Conservation (phyloP, 2,113 vertebrate species). For the Eleginops maclovinus region DNA sequence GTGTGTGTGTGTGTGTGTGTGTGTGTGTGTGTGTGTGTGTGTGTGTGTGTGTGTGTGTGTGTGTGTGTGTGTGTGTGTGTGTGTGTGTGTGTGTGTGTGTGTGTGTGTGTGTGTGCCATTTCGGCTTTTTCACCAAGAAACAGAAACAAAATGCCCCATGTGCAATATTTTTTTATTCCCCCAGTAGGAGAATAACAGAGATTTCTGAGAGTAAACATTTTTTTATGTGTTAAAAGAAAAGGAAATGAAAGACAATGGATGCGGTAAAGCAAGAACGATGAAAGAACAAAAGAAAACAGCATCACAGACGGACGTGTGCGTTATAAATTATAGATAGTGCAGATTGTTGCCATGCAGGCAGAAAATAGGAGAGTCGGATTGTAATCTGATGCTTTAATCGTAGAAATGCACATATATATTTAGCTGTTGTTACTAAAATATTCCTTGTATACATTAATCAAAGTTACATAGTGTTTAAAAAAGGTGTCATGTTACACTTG, state of each 20-base stretch:
- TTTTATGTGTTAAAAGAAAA: conserved; percentile 25
- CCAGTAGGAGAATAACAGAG: conserved; percentile 24
- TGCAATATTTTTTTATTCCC: not conserved
- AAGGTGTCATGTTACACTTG: not conserved
- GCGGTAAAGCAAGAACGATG: conserved; percentile 20
- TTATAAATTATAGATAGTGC: conserved; percentile 56
- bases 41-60: too few species aligned
- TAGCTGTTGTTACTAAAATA: not conserved
- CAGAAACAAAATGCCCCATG: conserved; percentile 39
- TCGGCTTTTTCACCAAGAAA: conserved; percentile 27
- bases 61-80: too few species aligned
- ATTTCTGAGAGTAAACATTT: conserved; percentile 46
- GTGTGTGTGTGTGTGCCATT: conserved; percentile 21
- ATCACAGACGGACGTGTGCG: conserved; percentile 28
- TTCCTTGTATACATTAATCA: not conserved
- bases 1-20: too few species aligned
- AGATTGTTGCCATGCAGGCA: conserved; percentile 21
- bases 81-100: too few species aligned
- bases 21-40: too few species aligned
- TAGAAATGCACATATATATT: not conserved
- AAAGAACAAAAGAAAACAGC: conserved; percentile 24
- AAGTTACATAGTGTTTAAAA: not conserved
- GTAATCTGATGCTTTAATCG: not conserved
- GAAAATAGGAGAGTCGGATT: not conserved
- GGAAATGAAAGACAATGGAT: conserved; percentile 45